Conservation (phyloP, 2,888 invertebrate genomes). For the Nemapogon koenigi region DNA sequence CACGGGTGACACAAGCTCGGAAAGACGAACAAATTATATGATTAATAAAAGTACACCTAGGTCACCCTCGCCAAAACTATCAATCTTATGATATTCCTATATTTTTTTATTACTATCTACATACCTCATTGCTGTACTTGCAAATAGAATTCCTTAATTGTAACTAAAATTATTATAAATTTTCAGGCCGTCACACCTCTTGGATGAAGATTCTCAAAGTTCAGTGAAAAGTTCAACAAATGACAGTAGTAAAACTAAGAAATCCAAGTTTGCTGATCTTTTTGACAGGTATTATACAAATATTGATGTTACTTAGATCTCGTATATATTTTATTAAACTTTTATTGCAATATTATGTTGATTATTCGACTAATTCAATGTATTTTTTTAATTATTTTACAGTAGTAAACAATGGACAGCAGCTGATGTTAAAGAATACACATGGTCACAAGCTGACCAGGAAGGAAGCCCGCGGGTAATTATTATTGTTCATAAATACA, state of each 20-base stretch:
- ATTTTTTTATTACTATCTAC: too few species aligned
- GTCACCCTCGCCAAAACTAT: too few species aligned
- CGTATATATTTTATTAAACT: too few species aligned
- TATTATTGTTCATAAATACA: too few species aligned
- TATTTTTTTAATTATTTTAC: background rate
- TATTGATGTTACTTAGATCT: conserved; percentile 6
- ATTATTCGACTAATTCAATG: conserved; percentile 12
- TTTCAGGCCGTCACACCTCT: conserved; percentile 48
- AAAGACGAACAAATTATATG: too few species aligned
- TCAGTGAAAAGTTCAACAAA: conserved; percentile 81
- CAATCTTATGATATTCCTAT: too few species aligned
- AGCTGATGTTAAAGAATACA: conserved; percentile 91
- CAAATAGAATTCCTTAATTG: too few species aligned
- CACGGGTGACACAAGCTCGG: too few species aligned
- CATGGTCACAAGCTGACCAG: conserved; percentile 77
- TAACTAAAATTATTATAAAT: conserved; percentile 2
- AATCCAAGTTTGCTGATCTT: conserved; percentile 53
- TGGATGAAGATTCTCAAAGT: conserved; percentile 83
- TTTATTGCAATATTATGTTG: background rate
- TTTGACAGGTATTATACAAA: conserved; percentile 45
- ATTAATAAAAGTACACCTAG: too few species aligned
- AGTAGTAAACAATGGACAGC: conserved; percentile 74
- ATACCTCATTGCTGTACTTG: too few species aligned
- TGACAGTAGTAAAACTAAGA: conserved; percentile 63
- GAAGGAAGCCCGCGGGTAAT: too few species aligned